Base-by-base conservation (phyloP, 2,888 invertebrate species). In the Tinea trinotella region DNA sequence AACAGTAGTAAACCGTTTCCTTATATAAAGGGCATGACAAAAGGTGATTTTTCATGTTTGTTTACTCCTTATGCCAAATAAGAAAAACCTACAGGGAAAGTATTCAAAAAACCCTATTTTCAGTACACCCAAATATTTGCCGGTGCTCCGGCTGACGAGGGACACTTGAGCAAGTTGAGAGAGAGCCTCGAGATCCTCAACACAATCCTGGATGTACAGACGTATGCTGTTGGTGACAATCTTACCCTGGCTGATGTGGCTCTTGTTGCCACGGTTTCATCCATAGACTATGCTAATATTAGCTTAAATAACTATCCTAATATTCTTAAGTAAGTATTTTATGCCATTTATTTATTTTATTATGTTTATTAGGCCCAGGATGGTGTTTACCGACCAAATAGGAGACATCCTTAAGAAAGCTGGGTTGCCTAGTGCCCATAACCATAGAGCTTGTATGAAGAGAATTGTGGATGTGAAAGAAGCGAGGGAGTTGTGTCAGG, bases 181-280 rank as follows among this genome's bases (percentile, higher is more conserved):
- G 88, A 89, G 3, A 90, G 89, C 0, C 78, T 93, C 48, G 83
- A 71, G 3, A 90, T 91, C 65, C 71, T 94, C 3, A 88, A 94
- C 59, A 88, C 72, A 0, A 91, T 92, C 76, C 79, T 94, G 18
- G 88, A 89, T 36, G 89, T 88, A 1, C 76, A 87, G 52, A 76
- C 87, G 52, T 95, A 89, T 68, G 89, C 85, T 1, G 92, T 91
- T 0, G 94, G 93, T 1, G 78, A 89, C 18, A 73, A 84, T 12
- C 70, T 93, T 55, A 93, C 93, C 1, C 66, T 95, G 9, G 95
- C 95, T 6, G 95, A 95, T 72, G 75, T 93, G 44, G 70, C 89
- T 6, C 69, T 94, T 6, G 87, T 90, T 9, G 87, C 91, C 0
- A 88, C 89, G 0, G 85, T 93, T 0, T 89, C 93, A 0, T 91